Evolutionary conservation across 2,888 invertebrate genomes (phyloP), one percentile per base, ranked within the genome.

Genomic region (Cosmia trapezina): DNA sequence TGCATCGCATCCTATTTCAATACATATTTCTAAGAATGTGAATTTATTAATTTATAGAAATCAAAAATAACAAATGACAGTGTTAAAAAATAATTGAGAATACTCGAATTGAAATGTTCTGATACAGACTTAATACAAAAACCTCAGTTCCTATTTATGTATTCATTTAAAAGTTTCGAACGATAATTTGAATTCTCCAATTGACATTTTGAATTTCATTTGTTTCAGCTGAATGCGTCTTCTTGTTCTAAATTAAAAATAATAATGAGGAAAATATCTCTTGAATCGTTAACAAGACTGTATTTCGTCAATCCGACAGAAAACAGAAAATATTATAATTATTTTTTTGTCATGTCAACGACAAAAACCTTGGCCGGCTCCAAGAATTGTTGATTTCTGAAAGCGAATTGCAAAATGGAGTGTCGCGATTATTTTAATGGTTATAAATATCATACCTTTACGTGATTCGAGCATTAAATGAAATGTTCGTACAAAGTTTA

Each of bases 281-380:
- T 73, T n/a, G 14, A 41, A 60, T 60, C 45, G 22, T 12, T 67
- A 76, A 61, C 62, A 54, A 77, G 61, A 60, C 4, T 64, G 53
- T 45, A 81, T 81, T 81, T 76, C 78, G 57, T 63, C 53, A 75
- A 56, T 33, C 43, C 64, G 45, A 19, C 1, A 43, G 68, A 33
- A n/a, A 80, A 71, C 76, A 70, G 56, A 73, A 68, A 41, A 63
- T 45, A 63, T 72, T 61, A 59, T 65, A 37, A 2, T 37, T 37
- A 61, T 65, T 45, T 79, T 83, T 84, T 84, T 81, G 77, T 73
- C 73, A 75, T 73, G 69, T 65, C 33, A 61, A 41, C 70, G 57
- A 67, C 57, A 70, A 68, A 76, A 83, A 37, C 85, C 85, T 85
- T 85, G 85, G 78, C 85, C 70, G 54, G 71, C 67, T 81, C 63